phyloP scores from a whole-genome alignment of 2,113 vertebrate genomes.

The Phalacrocorax carbo region DNA sequence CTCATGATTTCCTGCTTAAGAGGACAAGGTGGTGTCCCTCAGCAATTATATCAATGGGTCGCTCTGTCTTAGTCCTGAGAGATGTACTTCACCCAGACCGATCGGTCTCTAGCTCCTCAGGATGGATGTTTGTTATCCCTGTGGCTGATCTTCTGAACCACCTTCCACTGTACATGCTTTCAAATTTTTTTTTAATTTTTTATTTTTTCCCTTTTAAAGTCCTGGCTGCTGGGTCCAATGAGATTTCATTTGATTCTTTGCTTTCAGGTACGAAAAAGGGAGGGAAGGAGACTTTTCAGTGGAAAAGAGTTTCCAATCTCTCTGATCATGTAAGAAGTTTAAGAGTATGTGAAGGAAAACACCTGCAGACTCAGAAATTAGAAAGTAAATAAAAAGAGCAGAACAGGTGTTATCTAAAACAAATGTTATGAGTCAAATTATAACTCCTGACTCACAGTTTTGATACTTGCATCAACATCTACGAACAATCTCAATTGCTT shows the following conservation, averaged over 20 bases:
- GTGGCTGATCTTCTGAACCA: background rate
- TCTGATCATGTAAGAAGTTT: background rate
- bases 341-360: background rate
- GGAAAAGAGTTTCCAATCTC: background rate
- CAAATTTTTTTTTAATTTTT: background rate
- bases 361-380: background rate
- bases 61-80: fast-evolving
- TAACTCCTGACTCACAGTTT: background rate
- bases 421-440: background rate
- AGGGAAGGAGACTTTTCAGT: background rate
- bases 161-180: fast-evolving
- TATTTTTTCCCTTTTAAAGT: background rate
- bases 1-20: background rate
- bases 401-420: background rate
- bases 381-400: background rate
- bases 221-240: background rate
- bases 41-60: background rate
- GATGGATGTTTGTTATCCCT: background rate
- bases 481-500: fast-evolving
- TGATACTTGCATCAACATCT: background rate
- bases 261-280: background rate
- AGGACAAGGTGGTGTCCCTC: background rate
- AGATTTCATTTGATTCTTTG: background rate
- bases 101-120: background rate
- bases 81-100: fast-evolving